A percentile compares a stretch with the other conserved stretches of the same genome.
Conservation (phyloP, 1,140 invertebrate genomes). For the Cotesia chilonis region DNA sequence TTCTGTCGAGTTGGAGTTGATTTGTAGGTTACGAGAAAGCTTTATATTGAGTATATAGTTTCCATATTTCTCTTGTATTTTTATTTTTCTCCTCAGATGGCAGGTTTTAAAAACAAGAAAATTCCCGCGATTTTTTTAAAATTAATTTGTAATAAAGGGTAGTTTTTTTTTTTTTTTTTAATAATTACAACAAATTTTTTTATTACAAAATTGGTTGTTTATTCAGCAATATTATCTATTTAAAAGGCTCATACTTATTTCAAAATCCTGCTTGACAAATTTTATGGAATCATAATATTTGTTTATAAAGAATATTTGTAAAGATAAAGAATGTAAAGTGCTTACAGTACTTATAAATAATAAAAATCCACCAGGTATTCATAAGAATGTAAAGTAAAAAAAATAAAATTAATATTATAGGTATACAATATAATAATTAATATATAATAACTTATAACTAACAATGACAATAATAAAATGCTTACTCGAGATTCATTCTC, state of each 20-base stretch:
- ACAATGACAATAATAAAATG: neutral
- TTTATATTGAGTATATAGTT: no score
- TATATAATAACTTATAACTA: neutral
- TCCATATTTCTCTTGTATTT: no score
- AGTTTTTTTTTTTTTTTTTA: no score
- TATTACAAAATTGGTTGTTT: conserved; percentile 34
- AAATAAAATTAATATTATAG: neutral
- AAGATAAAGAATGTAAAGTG: neutral
- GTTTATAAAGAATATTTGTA: conserved; percentile 15
- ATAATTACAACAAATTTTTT: no score
- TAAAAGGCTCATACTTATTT: conserved; percentile 31
- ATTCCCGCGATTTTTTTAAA: no score
- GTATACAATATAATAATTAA: no score
- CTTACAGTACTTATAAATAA: conserved; percentile 11
- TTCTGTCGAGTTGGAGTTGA: no score
- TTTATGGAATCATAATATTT: conserved; percentile 3
- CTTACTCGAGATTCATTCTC: neutral
- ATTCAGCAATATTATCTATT: conserved; percentile 32
- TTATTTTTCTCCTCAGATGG: no score
- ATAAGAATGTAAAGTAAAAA: neutral
- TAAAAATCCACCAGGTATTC: neutral
- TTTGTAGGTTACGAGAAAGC: no score
- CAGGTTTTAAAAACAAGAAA: no score
- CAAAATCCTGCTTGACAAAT: conserved; percentile 11
- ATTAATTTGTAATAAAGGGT: no score